Percentiles rank a stretch among this genome's conserved stretches.
These are phyloP conservation scores for Rhea americana DNA, from an alignment of 2,113 vertebrate genomes.

Conservation along the genomic window DNA sequence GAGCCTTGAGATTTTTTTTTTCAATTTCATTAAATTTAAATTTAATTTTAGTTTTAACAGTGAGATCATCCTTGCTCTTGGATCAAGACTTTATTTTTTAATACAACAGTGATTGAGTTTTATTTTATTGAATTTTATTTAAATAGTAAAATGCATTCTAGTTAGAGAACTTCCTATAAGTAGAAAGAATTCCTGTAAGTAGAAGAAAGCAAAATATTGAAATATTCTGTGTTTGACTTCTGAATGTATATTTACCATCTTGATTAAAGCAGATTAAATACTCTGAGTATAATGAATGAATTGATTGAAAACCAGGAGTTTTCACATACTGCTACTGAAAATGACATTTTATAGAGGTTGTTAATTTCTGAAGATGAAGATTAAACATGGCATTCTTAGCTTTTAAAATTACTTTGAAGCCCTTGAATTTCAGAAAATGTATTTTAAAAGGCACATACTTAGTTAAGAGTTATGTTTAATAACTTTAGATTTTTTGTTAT, in stretches of 20 bases:
- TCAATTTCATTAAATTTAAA: background rate
- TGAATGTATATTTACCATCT: background rate
- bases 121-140: background rate
- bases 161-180: background rate
- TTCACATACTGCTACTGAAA: background rate
- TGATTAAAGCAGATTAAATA: conserved; percentile 13
- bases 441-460: background rate
- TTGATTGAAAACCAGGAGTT: background rate
- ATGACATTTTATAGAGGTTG: background rate
- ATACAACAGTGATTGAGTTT: background rate
- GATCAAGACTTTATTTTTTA: background rate
- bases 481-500: background rate
- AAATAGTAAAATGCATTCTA: background rate
- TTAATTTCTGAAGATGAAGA: background rate
- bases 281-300: background rate
- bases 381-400: background rate
- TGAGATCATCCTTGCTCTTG: background rate
- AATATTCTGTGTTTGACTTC: background rate
- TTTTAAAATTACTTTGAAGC: background rate
- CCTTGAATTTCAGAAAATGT: background rate
- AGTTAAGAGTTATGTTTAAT: background rate
- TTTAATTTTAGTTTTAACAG: background rate
- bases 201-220: background rate
- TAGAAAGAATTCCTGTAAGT: background rate
- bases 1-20: background rate